A percentile compares a stretch with the other conserved stretches of the same genome.
phyloP scores from a whole-genome alignment of 2,797 vertebrate genomes.

The Gambusia yucatana region DNA sequence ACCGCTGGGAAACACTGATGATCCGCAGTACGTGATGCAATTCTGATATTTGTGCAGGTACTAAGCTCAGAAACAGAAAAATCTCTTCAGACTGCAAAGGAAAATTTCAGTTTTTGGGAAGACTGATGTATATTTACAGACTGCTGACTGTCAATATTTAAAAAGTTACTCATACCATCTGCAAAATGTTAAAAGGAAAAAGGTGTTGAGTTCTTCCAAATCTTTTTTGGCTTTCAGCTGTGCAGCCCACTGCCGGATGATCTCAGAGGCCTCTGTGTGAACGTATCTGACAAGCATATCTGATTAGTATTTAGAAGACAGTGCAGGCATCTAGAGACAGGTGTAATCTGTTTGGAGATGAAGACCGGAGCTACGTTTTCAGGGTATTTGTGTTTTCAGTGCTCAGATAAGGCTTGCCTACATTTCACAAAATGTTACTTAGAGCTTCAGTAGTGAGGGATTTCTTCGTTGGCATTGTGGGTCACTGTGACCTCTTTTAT shows the following conservation, averaged over 20 bases:
- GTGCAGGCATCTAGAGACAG: constrained; percentile 40
- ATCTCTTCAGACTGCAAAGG: not conserved
- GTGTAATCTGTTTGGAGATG: constrained; percentile 59
- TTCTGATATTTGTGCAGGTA: constrained; percentile 20
- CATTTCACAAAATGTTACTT: constrained; percentile 18
- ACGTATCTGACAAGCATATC: constrained; percentile 53
- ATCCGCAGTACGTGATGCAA: constrained; percentile 20
- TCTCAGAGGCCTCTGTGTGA: constrained; percentile 39
- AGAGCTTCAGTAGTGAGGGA: constrained; percentile 10
- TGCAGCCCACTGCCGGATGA: constrained; percentile 30
- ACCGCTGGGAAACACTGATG: constrained; percentile 13
- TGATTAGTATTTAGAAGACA: constrained; percentile 49
- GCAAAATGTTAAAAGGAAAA: constrained; percentile 18
- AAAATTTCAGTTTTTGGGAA: constrained; percentile 9
- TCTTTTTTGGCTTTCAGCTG: constrained; percentile 1
- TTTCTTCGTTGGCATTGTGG: constrained; percentile 3
- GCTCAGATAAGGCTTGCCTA: constrained; percentile 14
- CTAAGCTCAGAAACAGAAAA: constrained; percentile 6
- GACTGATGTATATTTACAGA: not conserved
- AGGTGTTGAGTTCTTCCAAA: constrained; percentile 27
- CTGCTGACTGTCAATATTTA: constrained; percentile 7
- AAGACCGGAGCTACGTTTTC: constrained; percentile 40
- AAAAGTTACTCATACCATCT: constrained; percentile 9
- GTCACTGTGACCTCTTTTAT: not conserved
- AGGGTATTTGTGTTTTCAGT: constrained; percentile 7